Evolutionary conservation across 2,797 vertebrate species (phyloP).

Genomic region (Poeciliopsis turneri): DNA sequence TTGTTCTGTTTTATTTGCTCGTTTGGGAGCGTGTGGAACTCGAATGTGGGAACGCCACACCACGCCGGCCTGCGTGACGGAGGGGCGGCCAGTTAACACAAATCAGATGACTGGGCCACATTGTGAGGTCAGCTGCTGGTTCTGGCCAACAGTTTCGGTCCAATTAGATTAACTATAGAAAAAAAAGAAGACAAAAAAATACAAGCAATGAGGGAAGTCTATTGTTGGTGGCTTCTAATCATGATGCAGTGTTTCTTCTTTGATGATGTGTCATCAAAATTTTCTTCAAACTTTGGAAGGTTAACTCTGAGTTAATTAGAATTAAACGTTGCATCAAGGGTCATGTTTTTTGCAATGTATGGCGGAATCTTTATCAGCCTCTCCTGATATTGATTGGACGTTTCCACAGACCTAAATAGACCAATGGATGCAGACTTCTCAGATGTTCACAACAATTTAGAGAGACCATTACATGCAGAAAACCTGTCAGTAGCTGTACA

Average conservation of each 20-base stretch:
- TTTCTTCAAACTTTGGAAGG: neutral
- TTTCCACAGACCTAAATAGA: neutral
- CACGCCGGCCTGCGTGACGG: conserved; percentile 64
- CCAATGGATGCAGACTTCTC: conserved; percentile 5
- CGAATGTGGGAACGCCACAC: conserved; percentile 45
- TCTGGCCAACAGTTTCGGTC: conserved; percentile 37
- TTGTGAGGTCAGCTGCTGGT: conserved; percentile 64
- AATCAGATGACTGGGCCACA: conserved; percentile 71
- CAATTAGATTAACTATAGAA: conserved; percentile 37
- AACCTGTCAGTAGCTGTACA: conserved; percentile 15
- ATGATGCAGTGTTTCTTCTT: neutral
- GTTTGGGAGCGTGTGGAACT: conserved; percentile 17
- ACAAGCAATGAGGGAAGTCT: neutral
- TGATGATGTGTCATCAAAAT: neutral
- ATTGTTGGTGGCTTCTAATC: conserved; percentile 2
- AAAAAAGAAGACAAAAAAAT: conserved; percentile 14
- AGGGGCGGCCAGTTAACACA: conserved; percentile 70
- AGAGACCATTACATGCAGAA: conserved; percentile 11
- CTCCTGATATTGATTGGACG: neutral
- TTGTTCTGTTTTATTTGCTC: conserved; percentile 5
- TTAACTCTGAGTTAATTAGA: neutral
- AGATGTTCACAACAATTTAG: conserved; percentile 2
- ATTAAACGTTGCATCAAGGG: neutral
- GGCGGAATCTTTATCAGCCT: neutral
- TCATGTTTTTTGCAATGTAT: neutral